These are phyloP conservation scores for Synaphobranchus kaupii DNA, from an alignment of 2,797 vertebrate species.

Conservation along the genomic window DNA sequence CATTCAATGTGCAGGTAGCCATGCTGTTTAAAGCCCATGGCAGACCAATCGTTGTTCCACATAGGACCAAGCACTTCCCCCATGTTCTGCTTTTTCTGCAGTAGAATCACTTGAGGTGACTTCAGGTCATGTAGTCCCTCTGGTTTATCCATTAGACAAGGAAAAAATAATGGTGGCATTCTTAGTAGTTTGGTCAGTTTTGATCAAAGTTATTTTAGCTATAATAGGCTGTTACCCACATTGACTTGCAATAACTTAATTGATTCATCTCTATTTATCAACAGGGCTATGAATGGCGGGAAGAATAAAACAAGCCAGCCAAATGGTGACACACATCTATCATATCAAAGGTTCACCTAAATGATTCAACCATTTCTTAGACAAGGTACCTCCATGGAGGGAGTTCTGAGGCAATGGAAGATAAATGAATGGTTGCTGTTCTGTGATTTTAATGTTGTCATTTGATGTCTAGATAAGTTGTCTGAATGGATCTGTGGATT, in stretches of 20 bases:
- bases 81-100: too few relatives aligned
- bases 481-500: neutral
- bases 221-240: neutral
- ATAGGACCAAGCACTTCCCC: neutral
- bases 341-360: neutral
- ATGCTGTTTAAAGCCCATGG: too few relatives aligned
- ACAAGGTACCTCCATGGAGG: neutral
- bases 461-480: neutral
- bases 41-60: neutral
- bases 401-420: neutral
- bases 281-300: slow-evolving; percentile 8
- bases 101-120: neutral
- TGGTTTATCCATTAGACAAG: neutral
- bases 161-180: neutral
- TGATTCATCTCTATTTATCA: neutral
- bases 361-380: neutral
- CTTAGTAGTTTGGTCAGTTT: neutral
- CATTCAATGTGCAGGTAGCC: too few relatives aligned
- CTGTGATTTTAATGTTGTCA: too few relatives aligned
- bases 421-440: neutral
- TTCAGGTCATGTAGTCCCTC: neutral
- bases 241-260: neutral
- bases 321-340: neutral
- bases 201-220: neutral
- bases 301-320: neutral